A percentile compares a stretch with the other conserved stretches of the same genome.
phyloP scores from a whole-genome alignment of 2,888 invertebrate genomes.

The Frankliniella fusca region DNA sequence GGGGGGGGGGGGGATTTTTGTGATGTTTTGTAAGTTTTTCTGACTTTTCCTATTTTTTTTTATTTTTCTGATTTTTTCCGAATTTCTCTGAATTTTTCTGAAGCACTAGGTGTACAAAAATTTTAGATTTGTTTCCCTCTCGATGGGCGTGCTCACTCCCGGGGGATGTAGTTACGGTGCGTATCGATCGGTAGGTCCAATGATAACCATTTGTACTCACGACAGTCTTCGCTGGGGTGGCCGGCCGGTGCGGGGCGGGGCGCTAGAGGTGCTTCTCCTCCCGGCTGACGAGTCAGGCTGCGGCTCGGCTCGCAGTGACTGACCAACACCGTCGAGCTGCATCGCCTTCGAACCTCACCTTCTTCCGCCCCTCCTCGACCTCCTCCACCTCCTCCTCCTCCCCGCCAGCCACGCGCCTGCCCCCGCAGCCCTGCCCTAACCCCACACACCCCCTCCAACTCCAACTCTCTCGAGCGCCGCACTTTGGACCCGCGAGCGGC shows the following conservation, averaged over 20 bases:
- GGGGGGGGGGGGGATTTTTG: too few species aligned
- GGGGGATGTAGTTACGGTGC: background rate
- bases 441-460: background rate
- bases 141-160: background rate
- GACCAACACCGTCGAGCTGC: background rate
- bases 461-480: slow-evolving; percentile 8
- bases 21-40: too few species aligned
- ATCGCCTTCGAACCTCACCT: background rate
- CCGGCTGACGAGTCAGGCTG: background rate
- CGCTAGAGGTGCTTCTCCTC: background rate
- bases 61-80: too few species aligned
- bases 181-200: background rate
- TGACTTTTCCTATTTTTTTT: too few species aligned
- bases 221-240: background rate
- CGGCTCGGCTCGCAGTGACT: background rate
- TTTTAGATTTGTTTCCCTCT: too few species aligned
- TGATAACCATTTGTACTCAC: background rate
- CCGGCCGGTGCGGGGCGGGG: background rate
- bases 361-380: background rate
- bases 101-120: too few species aligned
- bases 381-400: background rate
- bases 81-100: too few species aligned
- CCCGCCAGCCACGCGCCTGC: background rate
- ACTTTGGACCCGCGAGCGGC: slow-evolving; percentile 1
- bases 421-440: background rate